Base-by-base conservation (phyloP, 2,888 invertebrate species). In the Eurois occulta region DNA sequence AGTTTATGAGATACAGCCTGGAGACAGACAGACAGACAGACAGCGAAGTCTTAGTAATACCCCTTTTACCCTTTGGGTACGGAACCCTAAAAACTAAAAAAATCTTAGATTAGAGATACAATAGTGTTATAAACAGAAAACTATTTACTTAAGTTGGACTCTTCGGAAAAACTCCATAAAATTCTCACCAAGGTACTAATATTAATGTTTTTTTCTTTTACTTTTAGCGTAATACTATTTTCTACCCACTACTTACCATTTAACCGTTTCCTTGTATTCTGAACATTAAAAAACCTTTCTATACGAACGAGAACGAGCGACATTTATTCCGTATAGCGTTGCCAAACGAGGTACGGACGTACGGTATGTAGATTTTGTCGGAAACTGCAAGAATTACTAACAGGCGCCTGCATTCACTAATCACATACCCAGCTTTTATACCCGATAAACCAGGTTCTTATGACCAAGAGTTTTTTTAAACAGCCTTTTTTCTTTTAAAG, bases 281-380 rank as follows among this genome's bases (percentile, higher is more conserved):
- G 58, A 75, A 60, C 72, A 84, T 75, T 75, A 64, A 84, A 87
- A 73, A 80, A 72, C 66, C 52, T 73, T 84, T 80, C 72, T 68
- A 75, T 79, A 80, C 60, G 48, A 46, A 80, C 60, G 48, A 46
- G 75, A 75, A 84, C 67, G 72, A 73, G 67, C 80, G 87, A 84
- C 87, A 84, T 84, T 87, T 84, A 84, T 84, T 87, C 84, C 64
- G 69, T 73, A 80, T 75, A 84, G 41, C 85, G 80, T 71, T 84
- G 87, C 84, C 84, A 84, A 84, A 84, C 87, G 84, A 84, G 85
- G 87, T 84, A 84, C 87, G 87, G 87, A 87, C 84, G 87, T 84
- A 84, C 87, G 80, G 80, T 84, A 84, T 84, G 84, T 87, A 84
- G 87, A 84, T 84, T 84, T 87, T 48, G 85, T 87, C 84, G 87